phyloP scores from a whole-genome alignment of 1,140 invertebrate genomes.

The Drosophila erecta region DNA sequence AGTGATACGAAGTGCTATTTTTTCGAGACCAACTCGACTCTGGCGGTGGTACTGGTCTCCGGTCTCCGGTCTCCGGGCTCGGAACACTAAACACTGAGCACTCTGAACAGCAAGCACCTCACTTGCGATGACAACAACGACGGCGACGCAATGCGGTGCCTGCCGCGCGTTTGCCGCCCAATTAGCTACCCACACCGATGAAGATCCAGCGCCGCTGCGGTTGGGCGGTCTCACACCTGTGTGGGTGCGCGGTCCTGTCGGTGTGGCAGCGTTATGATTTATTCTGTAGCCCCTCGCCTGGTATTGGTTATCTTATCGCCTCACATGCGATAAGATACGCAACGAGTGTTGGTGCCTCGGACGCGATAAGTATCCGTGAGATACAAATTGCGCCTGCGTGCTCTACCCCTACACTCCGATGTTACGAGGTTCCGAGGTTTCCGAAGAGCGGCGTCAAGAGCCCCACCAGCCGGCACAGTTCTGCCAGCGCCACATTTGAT shows the following conservation, averaged over 20 bases:
- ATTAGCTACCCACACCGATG: slow-evolving; percentile 66
- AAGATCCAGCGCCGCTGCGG: slow-evolving; percentile 58
- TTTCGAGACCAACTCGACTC: slow-evolving; percentile 59
- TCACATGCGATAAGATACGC: slow-evolving; percentile 45
- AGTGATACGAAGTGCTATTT: slow-evolving; percentile 59
- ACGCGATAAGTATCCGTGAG: slow-evolving; percentile 78
- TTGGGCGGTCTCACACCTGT: slow-evolving; percentile 60
- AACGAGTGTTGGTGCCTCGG: slow-evolving; percentile 12
- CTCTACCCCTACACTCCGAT: slow-evolving; percentile 11
- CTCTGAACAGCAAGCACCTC: slow-evolving; percentile 18
- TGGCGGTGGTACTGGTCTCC: slow-evolving; percentile 13
- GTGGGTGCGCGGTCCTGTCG: slow-evolving; percentile 21
- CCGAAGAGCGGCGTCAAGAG: slow-evolving; percentile 35
- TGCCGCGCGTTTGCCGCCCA: slow-evolving; percentile 72
- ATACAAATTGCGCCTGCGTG: slow-evolving; percentile 83
- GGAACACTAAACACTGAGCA: slow-evolving; percentile 5
- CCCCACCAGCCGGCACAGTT: slow-evolving; percentile 20
- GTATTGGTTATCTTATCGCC: slow-evolving; percentile 80
- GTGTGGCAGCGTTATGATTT: slow-evolving; percentile 80
- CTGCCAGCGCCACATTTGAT: slow-evolving; percentile 7
- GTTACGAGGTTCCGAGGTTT: neutral
- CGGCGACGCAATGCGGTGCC: slow-evolving; percentile 66
- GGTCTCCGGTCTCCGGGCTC: slow-evolving; percentile 7
- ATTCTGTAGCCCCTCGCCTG: slow-evolving; percentile 38
- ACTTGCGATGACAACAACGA: slow-evolving; percentile 49